Evolutionary conservation across 1,140 invertebrate species (phyloP), one percentile per base, ranked within the genome.

Genomic region (Pteromalus puparum): DNA sequence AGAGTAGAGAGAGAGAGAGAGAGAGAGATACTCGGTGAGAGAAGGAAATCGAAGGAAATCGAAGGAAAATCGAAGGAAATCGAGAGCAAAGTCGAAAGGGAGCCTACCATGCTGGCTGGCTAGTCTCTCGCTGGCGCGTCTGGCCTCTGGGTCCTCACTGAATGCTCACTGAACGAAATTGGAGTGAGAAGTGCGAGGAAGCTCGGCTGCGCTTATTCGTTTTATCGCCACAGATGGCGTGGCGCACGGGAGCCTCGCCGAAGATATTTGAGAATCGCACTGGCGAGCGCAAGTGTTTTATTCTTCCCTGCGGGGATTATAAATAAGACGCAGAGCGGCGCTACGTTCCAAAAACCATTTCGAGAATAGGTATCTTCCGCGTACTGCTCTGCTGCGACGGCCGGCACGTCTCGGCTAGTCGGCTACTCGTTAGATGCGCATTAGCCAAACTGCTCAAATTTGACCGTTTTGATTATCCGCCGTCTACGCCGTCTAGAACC

Each of bases 211-310:
- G 93, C 93, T 92, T 93, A 93, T 94, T 94, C 94, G 95, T 96
- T 96, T 96, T 96, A 96, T 95, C 94, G 93, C 92, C 92, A 94
- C 93, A 96, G 95, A 95, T 95, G 95, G 95, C 95, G 95, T 94
- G 92, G 91, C 86, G 2, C 21, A 28, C 53, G 24, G 21, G 10
- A 26, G 53, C 18, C 75, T 73, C 89, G 88, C 93, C 92, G 89
- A 77, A 87, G 89, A 88, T 87, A 92, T 87, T 87, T 89, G 89
- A 90, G 89, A 92, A 89, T 90, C 85, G 38, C 21, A 83, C 78
- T 86, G 76, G 21, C 24, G 83, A n/a, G 30, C 12, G 48, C 21
- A 73, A 80, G 72, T 72, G 24, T n/a, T 72, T 82, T 30, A 70
- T 78, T 80, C 84, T 73, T 81, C 74, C 78, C 85, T 73, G 83